A percentile compares a stretch with the other conserved stretches of the same genome.
These are phyloP conservation scores for Apogon hyalosoma DNA, from an alignment of 2,797 vertebrate species.

Conservation along the genomic window DNA sequence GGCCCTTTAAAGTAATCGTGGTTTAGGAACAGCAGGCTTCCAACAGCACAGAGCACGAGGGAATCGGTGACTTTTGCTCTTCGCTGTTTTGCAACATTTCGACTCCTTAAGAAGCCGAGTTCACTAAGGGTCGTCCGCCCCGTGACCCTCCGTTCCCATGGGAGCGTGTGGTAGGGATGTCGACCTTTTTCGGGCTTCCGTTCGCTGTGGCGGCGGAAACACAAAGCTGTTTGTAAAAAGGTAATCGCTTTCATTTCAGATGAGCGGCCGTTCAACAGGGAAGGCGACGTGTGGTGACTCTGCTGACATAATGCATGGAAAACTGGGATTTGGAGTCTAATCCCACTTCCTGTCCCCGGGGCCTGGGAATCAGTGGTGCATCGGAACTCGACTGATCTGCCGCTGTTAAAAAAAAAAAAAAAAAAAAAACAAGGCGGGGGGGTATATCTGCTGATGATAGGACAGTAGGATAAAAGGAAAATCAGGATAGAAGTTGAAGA, in stretches of 20 bases:
- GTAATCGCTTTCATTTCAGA: slow-evolving; percentile 83
- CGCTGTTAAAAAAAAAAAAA: slow-evolving; percentile 38
- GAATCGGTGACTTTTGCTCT: slow-evolving; percentile 46
- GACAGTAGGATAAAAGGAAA: too few relatives aligned
- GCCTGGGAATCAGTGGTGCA: slow-evolving; percentile 75
- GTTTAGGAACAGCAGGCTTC: slow-evolving; percentile 63
- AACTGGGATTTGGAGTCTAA: slow-evolving; percentile 78
- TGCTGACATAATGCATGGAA: slow-evolving; percentile 72
- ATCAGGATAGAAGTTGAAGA: too few relatives aligned
- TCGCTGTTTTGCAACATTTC: slow-evolving; percentile 9
- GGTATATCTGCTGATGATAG: slow-evolving; percentile 30
- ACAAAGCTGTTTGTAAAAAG: slow-evolving; percentile 69
- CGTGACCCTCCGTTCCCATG: slow-evolving; percentile 60
- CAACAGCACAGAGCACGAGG: slow-evolving; percentile 30
- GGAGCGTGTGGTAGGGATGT: slow-evolving; percentile 35
- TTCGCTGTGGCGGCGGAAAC: slow-evolving; percentile 45
- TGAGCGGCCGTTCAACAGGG: slow-evolving; percentile 69
- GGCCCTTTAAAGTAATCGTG: slow-evolving; percentile 69
- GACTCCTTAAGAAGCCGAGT: slow-evolving; percentile 10
- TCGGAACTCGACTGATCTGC: slow-evolving; percentile 48
- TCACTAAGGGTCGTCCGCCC: slow-evolving; percentile 7
- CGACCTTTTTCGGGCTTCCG: slow-evolving; percentile 31
- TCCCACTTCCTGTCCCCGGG: slow-evolving; percentile 81
- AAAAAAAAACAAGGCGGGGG: slow-evolving; percentile 12
- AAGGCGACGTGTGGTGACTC: slow-evolving; percentile 67